Conservation (phyloP, 1,140 invertebrate species). For the Magallana gigas region DNA sequence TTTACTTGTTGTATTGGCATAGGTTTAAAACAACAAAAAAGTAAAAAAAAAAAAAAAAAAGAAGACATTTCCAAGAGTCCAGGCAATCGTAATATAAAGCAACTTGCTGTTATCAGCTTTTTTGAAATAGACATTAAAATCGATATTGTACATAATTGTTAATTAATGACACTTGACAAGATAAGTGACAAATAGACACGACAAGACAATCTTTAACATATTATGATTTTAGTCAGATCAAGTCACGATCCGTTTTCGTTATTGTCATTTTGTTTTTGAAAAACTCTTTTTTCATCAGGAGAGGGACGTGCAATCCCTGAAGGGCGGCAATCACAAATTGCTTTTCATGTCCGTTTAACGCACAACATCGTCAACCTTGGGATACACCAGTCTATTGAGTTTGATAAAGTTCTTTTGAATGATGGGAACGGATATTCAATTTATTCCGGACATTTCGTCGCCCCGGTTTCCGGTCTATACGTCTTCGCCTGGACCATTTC, state of each 20-base stretch:
- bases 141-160: too few relatives aligned
- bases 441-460: conserved; percentile 27
- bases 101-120: too few relatives aligned
- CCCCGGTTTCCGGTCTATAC: conserved; percentile 36
- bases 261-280: not conserved
- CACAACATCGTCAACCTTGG: not conserved
- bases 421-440: conserved; percentile 21
- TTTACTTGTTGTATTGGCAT: too few relatives aligned
- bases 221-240: not conserved
- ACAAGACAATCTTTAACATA: not conserved
- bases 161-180: too few relatives aligned
- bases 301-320: not conserved
- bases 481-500: conserved; percentile 35
- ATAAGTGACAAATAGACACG: too few relatives aligned
- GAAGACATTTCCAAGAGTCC: too few relatives aligned
- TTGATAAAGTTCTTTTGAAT: conserved; percentile 17
- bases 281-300: not conserved
- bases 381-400: not conserved
- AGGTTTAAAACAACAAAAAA: too few relatives aligned
- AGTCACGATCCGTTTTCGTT: not conserved
- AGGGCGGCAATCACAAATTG: not conserved
- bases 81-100: too few relatives aligned
- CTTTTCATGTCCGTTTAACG: conserved; percentile 13
- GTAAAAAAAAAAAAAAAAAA: too few relatives aligned
- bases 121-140: too few relatives aligned